Evolutionary conservation across 2,113 vertebrate genomes (phyloP), one percentile per base, ranked within the genome.

Genomic region (Nipponia nippon): DNA sequence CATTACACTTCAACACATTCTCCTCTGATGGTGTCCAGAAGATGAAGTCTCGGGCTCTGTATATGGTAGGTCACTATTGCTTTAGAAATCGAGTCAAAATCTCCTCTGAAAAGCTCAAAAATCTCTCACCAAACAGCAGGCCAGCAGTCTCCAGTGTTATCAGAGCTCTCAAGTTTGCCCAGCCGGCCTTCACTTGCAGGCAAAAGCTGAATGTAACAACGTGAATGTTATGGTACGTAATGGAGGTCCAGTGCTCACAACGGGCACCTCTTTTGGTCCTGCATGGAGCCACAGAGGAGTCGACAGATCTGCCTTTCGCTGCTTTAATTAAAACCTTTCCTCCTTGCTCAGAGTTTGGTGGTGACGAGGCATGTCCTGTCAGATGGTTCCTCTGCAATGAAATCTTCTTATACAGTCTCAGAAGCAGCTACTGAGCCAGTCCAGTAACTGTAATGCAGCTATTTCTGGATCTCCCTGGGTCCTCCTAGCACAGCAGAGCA

Each of bases 191-290:
- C 50, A 19, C 50, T 73, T 52, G 23, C 53, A 61, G 46, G 36
- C 15, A 65, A 70, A 83, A 88, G 18, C 5, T 49, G 69, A 63
- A 58, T 0, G 2, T 30, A 63, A 38, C 29, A 63, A 38, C 29
- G 29, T 34, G 36, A 84, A 76, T 65, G 34, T 1, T 13, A 10
- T 6, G 13, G 10, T 13, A 44, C 0, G 0, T 50, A 50, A 30
- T 13, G 5, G 13, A 30, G 10, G 12, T 38, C 29, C 34, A 53
- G 50, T 1, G 25, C 32, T 77, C 36, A 26, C 46, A 66, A 34
- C 26, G 85, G 49, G 30, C 27, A 40, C 9, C 21, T 80, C 40
- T 62, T 80, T 73, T 0, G 0, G 40, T 72, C 40, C 21, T 7
- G 1, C 2, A 2, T 34, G 29, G 36, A 89, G 19, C 26, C 14